Evolutionary conservation across 2,113 vertebrate species (phyloP).

Genomic region (Abramis brama): DNA sequence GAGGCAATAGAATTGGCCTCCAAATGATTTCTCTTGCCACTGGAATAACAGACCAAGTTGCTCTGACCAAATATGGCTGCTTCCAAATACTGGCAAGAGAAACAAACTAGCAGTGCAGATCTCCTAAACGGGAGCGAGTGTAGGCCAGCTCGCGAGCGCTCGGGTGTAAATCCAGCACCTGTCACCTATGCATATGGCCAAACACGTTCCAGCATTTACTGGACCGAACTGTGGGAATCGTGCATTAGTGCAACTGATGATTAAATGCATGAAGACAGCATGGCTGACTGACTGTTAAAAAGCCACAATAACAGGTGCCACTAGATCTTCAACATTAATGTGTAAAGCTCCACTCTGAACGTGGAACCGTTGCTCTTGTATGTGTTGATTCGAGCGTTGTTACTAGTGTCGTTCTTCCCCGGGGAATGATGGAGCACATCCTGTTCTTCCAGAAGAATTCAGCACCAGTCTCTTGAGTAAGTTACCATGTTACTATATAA

Average conservation of each 20-base stretch:
- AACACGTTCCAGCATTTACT: slow-evolving; percentile 14
- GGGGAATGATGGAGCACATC: not conserved
- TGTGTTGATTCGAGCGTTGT: not conserved
- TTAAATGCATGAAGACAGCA: not conserved
- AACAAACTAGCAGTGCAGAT: slow-evolving; percentile 65
- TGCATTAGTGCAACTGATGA: not conserved
- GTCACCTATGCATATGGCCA: slow-evolving; percentile 7
- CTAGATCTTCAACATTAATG: not conserved
- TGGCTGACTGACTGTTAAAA: not conserved
- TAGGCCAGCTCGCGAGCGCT: slow-evolving; percentile 38
- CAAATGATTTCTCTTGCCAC: slow-evolving; percentile 63
- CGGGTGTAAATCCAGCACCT: slow-evolving; percentile 48
- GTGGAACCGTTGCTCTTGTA: not conserved
- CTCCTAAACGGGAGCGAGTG: slow-evolving; percentile 73
- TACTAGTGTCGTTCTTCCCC: slow-evolving; percentile 10
- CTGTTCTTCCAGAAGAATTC: slow-evolving; percentile 24
- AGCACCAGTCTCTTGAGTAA: not conserved
- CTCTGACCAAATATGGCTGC: slow-evolving; percentile 80
- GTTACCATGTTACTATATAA: not conserved
- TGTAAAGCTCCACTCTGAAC: not conserved
- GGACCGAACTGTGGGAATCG: not conserved
- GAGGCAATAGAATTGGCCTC: slow-evolving; percentile 53
- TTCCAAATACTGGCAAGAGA: slow-evolving; percentile 63
- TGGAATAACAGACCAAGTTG: slow-evolving; percentile 65
- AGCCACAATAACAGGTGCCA: not conserved